These are phyloP conservation scores for Psilopsiagon aurifrons DNA, from an alignment of 2,113 vertebrate genomes.

Conservation along the genomic window DNA sequence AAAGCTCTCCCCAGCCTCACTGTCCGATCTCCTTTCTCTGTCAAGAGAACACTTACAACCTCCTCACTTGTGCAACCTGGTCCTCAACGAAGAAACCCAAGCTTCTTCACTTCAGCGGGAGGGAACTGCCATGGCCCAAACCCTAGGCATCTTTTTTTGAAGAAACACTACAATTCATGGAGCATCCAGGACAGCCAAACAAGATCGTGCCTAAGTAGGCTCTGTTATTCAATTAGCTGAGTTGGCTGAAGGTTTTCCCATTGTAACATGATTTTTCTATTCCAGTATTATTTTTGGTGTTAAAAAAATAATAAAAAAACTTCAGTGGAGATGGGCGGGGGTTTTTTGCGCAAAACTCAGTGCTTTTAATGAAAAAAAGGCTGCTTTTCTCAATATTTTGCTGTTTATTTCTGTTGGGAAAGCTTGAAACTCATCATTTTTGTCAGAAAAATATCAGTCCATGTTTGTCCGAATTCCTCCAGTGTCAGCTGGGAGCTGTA, in stretches of 20 bases:
- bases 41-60: neutral
- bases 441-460: constrained; percentile 44
- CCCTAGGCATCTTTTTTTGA: neutral
- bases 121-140: neutral
- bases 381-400: constrained; percentile 44
- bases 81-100: neutral
- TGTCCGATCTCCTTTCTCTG: neutral
- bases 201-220: neutral
- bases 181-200: neutral
- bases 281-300: constrained; percentile 40
- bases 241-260: constrained; percentile 42
- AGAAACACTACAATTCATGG: neutral
- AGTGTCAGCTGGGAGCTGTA: constrained; percentile 61
- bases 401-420: constrained; percentile 48
- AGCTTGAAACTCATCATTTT: constrained; percentile 34
- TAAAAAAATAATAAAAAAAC: neutral
- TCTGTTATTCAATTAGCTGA: constrained; percentile 26
- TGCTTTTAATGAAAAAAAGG: constrained; percentile 55
- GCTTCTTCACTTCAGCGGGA: neutral
- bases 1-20: neutral
- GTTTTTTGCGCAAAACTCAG: neutral
- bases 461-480: constrained; percentile 13
- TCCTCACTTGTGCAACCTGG: neutral
- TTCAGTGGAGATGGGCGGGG: neutral
- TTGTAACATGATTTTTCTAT: constrained; percentile 42